Base-by-base conservation (phyloP, 1,140 invertebrate species). In the Maconellicoccus hirsutus region DNA sequence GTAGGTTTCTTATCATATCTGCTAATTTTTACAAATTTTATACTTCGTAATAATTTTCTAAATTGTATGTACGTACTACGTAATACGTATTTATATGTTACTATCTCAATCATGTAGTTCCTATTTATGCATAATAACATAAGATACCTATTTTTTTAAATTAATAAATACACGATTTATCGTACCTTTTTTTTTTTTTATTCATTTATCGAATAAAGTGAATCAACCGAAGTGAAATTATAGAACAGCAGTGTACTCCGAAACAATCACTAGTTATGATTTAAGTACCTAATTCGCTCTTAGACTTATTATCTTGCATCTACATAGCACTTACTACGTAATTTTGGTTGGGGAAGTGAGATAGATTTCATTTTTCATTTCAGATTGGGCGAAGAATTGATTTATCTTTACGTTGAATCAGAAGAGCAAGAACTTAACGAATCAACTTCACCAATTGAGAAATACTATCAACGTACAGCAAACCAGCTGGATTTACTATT, bases 351-450 rank as follows among this genome's bases (percentile, higher is more conserved):
- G 3, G 42, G 6, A 52, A 3, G 42, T 52, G 10, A 52, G 42
- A 16, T 52, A 16, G 12, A 16, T 52, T 52, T 52, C n/a, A 16
- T 38, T 38, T 38, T 38, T 52, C 3, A 52, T 52, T 52, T 52
- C 42, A 52, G 42, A 52, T 52, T 52, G n/a, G 42, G n/a, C 42
- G 42, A 52, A 52, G 42, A 52, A 52, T 16, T 52, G n/a, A 52
- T 52, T 16, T 52, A 52, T 52, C 42, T 52, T 6, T 52, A 52
- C 42, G 42, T 52, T 4, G 42, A 52, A 52, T 52, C 42, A 19
- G 42, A 52, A 52, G 6, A 52, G 16, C 6, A 52, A 52, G 42
- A 52, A 19, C 42, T 3, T 16, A 52, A 16, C 42, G 42, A 52
- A 52, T 16, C 12, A 19, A 3, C n/a, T 8, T 52, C 42, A 8